Percentiles rank a stretch among this genome's conserved stretches.
phyloP scores from a whole-genome alignment of 2,888 invertebrate species.

The Nemotelus pantherinus region DNA sequence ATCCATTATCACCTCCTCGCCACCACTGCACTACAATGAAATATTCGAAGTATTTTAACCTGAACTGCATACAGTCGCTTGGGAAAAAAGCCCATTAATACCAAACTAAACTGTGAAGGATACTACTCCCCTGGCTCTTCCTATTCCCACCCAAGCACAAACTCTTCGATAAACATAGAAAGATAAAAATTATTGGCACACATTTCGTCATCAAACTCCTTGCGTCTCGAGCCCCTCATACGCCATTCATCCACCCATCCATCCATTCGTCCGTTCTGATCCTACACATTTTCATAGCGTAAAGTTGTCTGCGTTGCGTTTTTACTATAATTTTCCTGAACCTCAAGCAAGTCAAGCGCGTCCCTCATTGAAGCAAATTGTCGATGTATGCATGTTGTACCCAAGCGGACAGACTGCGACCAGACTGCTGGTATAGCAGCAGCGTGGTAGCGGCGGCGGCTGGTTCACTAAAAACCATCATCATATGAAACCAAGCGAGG shows the following conservation, averaged over 20 bases:
- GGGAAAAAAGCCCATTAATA: too few relatives aligned
- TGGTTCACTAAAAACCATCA: neutral
- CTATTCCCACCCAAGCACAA: neutral
- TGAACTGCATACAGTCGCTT: neutral
- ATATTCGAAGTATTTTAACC: neutral
- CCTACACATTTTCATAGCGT: neutral
- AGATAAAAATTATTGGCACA: slow-evolving; percentile 27
- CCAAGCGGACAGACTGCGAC: slow-evolving; percentile 15
- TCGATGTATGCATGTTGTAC: too few relatives aligned
- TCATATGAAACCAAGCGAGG: slow-evolving; percentile 12
- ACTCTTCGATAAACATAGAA: neutral
- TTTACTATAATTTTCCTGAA: neutral
- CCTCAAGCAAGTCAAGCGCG: neutral
- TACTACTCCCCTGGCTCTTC: slow-evolving; percentile 11
- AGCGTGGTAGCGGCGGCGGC: neutral
- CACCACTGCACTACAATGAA: slow-evolving; percentile 1
- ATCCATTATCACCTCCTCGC: neutral
- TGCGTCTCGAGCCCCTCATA: neutral
- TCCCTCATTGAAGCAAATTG: neutral
- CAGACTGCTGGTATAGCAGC: slow-evolving; percentile 17
- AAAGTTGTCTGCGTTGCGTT: too few relatives aligned
- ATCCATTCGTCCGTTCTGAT: neutral
- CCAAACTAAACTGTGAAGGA: neutral
- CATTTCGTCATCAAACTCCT: neutral
- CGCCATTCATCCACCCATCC: neutral